Conservation (phyloP, 2,113 vertebrate species). For the Puma concolor region DNA sequence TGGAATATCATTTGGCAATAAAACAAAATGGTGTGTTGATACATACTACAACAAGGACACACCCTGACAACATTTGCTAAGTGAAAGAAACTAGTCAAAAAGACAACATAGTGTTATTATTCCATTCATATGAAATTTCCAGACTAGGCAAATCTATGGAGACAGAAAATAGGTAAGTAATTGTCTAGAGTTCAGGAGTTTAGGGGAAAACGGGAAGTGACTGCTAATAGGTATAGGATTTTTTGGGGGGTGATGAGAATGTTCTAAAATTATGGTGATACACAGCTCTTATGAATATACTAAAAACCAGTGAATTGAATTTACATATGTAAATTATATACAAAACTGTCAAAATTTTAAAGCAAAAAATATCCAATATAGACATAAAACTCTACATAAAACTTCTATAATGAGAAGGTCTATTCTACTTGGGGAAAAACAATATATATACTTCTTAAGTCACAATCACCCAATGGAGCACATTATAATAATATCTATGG, state of each 20-base stretch:
- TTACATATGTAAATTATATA: not conserved
- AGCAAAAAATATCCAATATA: not conserved
- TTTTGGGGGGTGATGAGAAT: not conserved
- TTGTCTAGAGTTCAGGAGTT: not conserved
- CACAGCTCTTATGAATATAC: not conserved
- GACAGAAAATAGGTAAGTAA: not conserved
- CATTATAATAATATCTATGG: not conserved
- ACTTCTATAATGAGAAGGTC: not conserved
- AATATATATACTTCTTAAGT: not conserved
- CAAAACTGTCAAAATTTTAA: not conserved
- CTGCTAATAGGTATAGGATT: not conserved
- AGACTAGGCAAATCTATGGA: not conserved
- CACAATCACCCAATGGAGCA: not conserved
- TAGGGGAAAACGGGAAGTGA: not conserved
- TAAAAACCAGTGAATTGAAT: not conserved
- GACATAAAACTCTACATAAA: conserved; percentile 26
- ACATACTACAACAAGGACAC: not conserved
- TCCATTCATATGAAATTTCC: not conserved
- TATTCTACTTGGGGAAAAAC: not conserved
- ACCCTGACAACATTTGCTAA: not conserved
- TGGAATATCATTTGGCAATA: not conserved
- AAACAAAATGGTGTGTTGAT: not conserved
- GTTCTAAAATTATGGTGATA: not conserved
- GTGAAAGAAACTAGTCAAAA: not conserved
- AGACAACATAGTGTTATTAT: not conserved